These are phyloP conservation scores for Malaclemys terrapin DNA, from an alignment of 2,113 vertebrate species.

Conservation along the genomic window DNA sequence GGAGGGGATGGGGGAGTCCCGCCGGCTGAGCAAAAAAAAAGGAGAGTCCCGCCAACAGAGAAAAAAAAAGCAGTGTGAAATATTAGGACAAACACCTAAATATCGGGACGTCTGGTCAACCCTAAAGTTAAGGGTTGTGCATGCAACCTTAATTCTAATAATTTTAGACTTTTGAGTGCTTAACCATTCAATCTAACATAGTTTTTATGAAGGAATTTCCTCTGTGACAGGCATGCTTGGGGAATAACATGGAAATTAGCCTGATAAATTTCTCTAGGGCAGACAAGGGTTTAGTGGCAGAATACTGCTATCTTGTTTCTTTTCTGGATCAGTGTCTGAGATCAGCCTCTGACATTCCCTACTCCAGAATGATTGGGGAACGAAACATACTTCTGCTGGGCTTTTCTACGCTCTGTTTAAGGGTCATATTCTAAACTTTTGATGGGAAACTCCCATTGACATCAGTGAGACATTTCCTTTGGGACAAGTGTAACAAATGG, in stretches of 20 bases:
- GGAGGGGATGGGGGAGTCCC: too few species aligned
- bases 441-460: background rate
- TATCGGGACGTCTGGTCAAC: too few species aligned
- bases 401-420: background rate
- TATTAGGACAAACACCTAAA: too few species aligned
- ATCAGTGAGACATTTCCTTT: background rate
- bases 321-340: background rate
- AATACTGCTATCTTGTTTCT: background rate
- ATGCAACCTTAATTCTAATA: background rate
- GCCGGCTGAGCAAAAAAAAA: too few species aligned
- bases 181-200: background rate
- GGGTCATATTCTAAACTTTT: background rate
- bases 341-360: background rate
- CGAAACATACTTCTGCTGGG: background rate
- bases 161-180: background rate
- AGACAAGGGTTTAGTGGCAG: background rate
- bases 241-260: background rate
- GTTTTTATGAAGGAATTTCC: background rate
- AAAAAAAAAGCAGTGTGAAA: too few species aligned
- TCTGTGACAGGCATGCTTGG: background rate
- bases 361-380: background rate
- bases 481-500: background rate
- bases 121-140: background rate
- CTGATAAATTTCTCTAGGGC: background rate
- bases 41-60: too few species aligned